These are phyloP conservation scores for Agelastica alni DNA, from an alignment of 2,888 invertebrate genomes.

Conservation along the genomic window DNA sequence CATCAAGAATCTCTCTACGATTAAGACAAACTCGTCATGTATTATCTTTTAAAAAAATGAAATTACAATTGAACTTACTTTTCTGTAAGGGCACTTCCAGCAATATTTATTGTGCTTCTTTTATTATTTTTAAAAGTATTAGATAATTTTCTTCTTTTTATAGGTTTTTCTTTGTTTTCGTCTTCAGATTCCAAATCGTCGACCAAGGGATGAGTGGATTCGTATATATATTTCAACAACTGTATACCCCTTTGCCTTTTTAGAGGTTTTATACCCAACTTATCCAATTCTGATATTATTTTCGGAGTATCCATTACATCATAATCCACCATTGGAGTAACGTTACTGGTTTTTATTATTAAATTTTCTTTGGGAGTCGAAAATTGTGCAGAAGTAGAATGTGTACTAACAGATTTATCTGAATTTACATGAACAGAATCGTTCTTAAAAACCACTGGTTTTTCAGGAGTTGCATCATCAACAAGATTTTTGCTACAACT, in stretches of 20 bases:
- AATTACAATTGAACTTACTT: slow-evolving; percentile 42
- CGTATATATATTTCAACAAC: slow-evolving; percentile 69
- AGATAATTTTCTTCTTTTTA: slow-evolving; percentile 33
- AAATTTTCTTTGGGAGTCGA: slow-evolving; percentile 42
- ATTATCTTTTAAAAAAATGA: too few species aligned
- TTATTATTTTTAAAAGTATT: slow-evolving; percentile 1
- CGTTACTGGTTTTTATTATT: slow-evolving; percentile 61
- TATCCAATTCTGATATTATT: slow-evolving; percentile 63
- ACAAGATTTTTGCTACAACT: too few species aligned
- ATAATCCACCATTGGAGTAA: slow-evolving; percentile 66
- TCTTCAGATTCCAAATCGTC: slow-evolving; percentile 34
- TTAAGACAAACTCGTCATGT: too few species aligned
- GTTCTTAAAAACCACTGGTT: too few species aligned
- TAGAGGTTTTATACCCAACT: slow-evolving; percentile 69
- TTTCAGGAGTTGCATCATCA: background rate
- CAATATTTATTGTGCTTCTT: slow-evolving; percentile 35
- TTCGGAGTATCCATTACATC: slow-evolving; percentile 63
- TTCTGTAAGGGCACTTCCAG: slow-evolving; percentile 39
- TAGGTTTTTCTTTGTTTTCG: slow-evolving; percentile 30
- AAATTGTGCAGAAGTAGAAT: background rate
- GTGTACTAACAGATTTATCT: too few species aligned
- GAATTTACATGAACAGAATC: too few species aligned
- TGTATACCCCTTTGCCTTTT: slow-evolving; percentile 65
- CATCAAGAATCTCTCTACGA: too few species aligned
- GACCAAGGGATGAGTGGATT: slow-evolving; percentile 69